These are phyloP conservation scores for Bambusicola thoracicus DNA, from an alignment of 2,113 vertebrate genomes.

Conservation along the genomic window DNA sequence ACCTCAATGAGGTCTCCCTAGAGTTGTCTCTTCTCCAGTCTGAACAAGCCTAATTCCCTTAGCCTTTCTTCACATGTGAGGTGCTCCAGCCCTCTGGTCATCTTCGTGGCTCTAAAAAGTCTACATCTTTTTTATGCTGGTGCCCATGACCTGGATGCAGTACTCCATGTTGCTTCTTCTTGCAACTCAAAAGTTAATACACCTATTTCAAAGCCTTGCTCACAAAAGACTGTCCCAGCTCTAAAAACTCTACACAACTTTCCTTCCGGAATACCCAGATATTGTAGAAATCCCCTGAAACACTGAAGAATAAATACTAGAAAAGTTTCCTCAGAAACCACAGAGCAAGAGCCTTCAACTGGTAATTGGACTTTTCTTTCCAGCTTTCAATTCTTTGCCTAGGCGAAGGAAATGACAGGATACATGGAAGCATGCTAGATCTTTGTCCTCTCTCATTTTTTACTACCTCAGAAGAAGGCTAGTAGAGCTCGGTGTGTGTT, in stretches of 20 bases:
- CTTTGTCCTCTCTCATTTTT: not conserved
- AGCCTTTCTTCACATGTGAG: too few species aligned
- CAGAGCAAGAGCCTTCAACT: not conserved
- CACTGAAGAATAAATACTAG: not conserved
- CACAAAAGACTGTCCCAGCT: not conserved
- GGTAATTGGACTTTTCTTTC: not conserved
- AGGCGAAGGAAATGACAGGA: not conserved
- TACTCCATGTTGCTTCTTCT: not conserved
- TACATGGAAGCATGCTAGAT: not conserved
- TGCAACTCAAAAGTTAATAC: not conserved
- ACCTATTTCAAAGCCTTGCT: not conserved
- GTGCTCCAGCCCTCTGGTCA: too few species aligned
- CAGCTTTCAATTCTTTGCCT: not conserved
- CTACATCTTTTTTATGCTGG: too few species aligned
- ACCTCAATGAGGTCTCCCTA: too few species aligned
- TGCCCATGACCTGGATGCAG: too few species aligned
- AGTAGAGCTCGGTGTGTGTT: accelerated
- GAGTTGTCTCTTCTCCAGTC: too few species aligned
- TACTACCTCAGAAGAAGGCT: not conserved
- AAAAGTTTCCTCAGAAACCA: not conserved
- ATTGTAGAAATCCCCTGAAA: not conserved
- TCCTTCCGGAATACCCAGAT: not conserved
- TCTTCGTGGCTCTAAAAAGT: too few species aligned
- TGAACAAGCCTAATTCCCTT: not conserved
- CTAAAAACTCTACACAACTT: not conserved